Base-by-base conservation (phyloP, 2,888 invertebrate species). In the Chloroclysta siterata region DNA sequence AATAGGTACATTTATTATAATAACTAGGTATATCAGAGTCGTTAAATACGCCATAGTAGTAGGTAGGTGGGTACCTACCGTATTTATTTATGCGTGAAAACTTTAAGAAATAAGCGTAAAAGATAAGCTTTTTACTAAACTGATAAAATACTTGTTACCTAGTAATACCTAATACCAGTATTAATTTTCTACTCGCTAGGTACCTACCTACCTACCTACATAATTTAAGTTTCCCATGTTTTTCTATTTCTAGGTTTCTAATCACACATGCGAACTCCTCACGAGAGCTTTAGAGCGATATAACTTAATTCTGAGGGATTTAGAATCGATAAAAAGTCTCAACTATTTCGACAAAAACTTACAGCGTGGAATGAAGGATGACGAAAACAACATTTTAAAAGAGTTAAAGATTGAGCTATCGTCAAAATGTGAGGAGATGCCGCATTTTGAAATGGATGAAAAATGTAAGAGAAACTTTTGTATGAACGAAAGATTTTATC, bases 401-500 rank as follows among this genome's bases (percentile, higher is more conserved):
- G 71, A 82, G n/a, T 75, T 96, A 39, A 77, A 88, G 11, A 89
- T 97, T 0, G 82, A 93, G 29, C 82, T 97, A 51, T 84, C 82
- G 28, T 82, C 88, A 1, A 82, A 91, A 0, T 97, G 97, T 81
- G 94, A 95, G 75, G 84, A 89, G 0, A 93, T 93, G 77, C 97
- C 97, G 0, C 84, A 94, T 66, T 85, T 95, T 42, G 82, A 93
- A 47, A 97, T 96, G 95, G 94, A 96, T 77, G 98, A 98, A 88
- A 93, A 94, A 69, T 97, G 96, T 97, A 93, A 94, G 95, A n/a
- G n/a, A n/a, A n/a, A n/a, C n/a, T n/a, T n/a, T n/a, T n/a, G 8
- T 81, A 22, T 22, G n/a, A n/a, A n/a, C 22, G 3, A 22, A 22
- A 1, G 3, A 22, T 22, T 22, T 22, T 22, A 2, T 22, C 22